Base-by-base conservation (phyloP, 2,113 vertebrate species). In the Pycnonotus jocosus region DNA sequence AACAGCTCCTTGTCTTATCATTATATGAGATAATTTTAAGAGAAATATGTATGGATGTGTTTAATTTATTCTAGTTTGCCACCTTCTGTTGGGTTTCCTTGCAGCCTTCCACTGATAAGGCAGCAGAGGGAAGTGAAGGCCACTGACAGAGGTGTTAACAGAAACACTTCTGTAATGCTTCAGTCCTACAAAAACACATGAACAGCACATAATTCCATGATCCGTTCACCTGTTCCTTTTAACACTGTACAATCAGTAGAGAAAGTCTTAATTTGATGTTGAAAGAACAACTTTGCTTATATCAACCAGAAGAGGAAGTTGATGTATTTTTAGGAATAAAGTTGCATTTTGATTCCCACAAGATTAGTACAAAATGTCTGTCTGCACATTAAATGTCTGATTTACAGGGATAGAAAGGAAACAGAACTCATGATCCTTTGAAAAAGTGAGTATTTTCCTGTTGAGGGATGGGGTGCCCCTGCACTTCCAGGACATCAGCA, bases 391-490 rank as follows among this genome's bases (percentile, higher is more conserved):
- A 76, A 77, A 68, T 17, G 2, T 24, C 14, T 69, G 18, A 35
- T 40, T 64, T 54, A 35, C 10, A 50, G 4, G 12, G 23, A 22
- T 22, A 60, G 30, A 76, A 68, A 65, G 14, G 17, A 86, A 53
- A 58, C 5, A 84, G 31, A 56, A 19, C 14, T 61, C 30, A 13
- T 7, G 5, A 62, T 62, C 35, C 4, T 7, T 54, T 74, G 19
- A 25, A 65, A 50, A 73, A 48, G 3, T 22, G 3, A 31, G 1
- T 28, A 3, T 73, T 48, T 31, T 69, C 31, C 13, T 57, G 22
- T 5, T 51, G 31, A 48, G 31, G 4, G 10, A 20, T 44, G 27
- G 13, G 24, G 14, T 77, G 37, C 2, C 7, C 0, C 1, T 28
- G 22, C 7, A 8, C 7, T 50, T 2, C 38, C 23, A 81, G 25